A percentile compares a stretch with the other conserved stretches of the same genome.
Conservation (phyloP, 2,113 vertebrate species). For the Nycticryphes semicollaris region DNA sequence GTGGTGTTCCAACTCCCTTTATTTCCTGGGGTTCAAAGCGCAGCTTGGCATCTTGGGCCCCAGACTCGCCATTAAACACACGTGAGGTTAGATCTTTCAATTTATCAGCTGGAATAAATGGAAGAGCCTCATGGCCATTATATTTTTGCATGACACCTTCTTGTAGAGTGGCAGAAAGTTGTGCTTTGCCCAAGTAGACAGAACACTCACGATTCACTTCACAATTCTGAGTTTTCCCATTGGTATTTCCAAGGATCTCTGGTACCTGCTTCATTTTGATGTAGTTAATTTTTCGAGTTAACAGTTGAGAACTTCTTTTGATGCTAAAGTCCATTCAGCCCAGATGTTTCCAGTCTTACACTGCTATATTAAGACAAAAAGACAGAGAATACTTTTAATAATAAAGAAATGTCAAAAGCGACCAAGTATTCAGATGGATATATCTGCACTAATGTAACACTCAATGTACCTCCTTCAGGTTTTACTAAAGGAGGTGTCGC, state of each 20-base stretch:
- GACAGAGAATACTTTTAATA: not conserved
- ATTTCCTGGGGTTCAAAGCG: constrained; percentile 79
- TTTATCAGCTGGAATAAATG: constrained; percentile 81
- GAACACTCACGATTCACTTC: constrained; percentile 87
- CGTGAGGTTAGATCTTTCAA: constrained; percentile 92
- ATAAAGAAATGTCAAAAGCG: not conserved
- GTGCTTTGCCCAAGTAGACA: constrained; percentile 88
- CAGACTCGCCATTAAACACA: constrained; percentile 89
- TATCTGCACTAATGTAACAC: not conserved
- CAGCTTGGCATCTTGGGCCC: constrained; percentile 82
- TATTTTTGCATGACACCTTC: constrained; percentile 89
- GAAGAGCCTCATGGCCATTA: constrained; percentile 83
- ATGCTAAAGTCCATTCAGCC: constrained; percentile 77
- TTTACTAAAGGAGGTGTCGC: not conserved
- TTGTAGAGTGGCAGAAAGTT: constrained; percentile 86
- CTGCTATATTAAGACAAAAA: constrained; percentile 46
- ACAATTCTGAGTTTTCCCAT: constrained; percentile 80
- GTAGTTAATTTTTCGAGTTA: constrained; percentile 83
- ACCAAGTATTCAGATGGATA: not conserved
- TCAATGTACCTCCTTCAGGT: not conserved
- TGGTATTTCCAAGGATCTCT: constrained; percentile 79
- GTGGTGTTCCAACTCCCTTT: constrained; percentile 83
- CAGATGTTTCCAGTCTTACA: constrained; percentile 77
- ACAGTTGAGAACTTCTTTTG: constrained; percentile 84
- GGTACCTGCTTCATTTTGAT: constrained; percentile 93